Evolutionary conservation across 2,888 invertebrate genomes (phyloP).

Genomic region (Ormia ochracea): DNA sequence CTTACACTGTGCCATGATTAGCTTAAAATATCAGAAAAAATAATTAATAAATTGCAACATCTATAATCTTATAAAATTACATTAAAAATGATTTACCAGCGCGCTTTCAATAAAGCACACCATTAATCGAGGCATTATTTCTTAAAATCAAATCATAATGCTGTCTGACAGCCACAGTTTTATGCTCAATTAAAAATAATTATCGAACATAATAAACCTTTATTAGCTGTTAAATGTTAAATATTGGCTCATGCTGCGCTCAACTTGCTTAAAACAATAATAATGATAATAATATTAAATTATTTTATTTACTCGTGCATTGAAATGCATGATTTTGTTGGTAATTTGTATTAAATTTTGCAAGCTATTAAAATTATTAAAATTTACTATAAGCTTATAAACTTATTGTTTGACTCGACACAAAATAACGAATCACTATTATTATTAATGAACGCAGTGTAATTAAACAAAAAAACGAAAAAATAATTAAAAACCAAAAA

Average conservation of each 20-base stretch:
- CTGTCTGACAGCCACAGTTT: neutral
- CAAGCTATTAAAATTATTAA: neutral
- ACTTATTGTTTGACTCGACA: too few relatives aligned
- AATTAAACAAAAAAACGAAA: neutral
- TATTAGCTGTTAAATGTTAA: slow-evolving; percentile 46
- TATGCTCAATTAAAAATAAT: slow-evolving; percentile 46
- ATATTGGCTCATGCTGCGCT: slow-evolving; percentile 12
- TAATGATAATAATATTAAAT: neutral
- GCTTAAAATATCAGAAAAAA: neutral
- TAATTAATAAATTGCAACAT: neutral
- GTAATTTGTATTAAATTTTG: neutral
- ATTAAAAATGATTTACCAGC: neutral
- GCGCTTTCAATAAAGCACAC: neutral
- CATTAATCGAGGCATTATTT: neutral
- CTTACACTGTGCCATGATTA: neutral
- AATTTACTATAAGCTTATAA: too few relatives aligned
- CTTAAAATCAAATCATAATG: neutral
- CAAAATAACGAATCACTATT: neutral
- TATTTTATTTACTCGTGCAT: neutral
- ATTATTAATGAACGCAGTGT: slow-evolving; percentile 8
- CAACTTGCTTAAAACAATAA: neutral
- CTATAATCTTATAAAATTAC: slow-evolving; percentile 8
- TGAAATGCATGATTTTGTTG: too few relatives aligned
- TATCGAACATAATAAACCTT: slow-evolving; percentile 37
- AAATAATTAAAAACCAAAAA: slow-evolving; percentile 1